These are phyloP conservation scores for Gastrophysa polygoni DNA, from an alignment of 2,888 invertebrate genomes.

Conservation along the genomic window DNA sequence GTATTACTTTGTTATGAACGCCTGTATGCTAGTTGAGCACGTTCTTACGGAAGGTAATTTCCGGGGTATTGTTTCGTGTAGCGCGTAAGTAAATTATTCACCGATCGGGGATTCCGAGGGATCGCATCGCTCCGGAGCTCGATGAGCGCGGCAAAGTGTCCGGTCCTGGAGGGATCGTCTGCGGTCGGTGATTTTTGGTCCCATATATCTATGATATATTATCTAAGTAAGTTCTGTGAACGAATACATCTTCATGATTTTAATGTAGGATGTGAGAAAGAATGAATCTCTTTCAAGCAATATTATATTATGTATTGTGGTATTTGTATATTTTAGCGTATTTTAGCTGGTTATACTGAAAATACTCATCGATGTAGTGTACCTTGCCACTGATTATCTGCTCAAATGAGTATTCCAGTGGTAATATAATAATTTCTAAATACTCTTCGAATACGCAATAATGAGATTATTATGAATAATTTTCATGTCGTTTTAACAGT, in stretches of 20 bases:
- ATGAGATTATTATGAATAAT: too few species aligned
- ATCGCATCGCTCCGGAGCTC: slow-evolving; percentile 48
- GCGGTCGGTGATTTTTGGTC: slow-evolving; percentile 68
- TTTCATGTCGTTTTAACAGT: too few species aligned
- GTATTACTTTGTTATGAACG: slow-evolving; percentile 51
- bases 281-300: not conserved
- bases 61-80: slow-evolving; percentile 49
- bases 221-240: slow-evolving; percentile 93
- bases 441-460: too few species aligned
- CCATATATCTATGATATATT: slow-evolving; percentile 99
- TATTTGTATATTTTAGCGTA: not conserved
- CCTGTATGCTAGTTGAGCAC: slow-evolving; percentile 40
- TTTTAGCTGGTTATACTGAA: too few species aligned
- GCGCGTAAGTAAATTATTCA: slow-evolving; percentile 55
- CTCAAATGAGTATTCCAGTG: too few species aligned
- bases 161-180: slow-evolving; percentile 33
- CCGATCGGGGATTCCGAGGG: slow-evolving; percentile 43
- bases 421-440: too few species aligned
- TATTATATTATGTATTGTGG: not conserved
- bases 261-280: not conserved
- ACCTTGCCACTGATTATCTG: too few species aligned
- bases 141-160: slow-evolving; percentile 24
- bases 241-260: slow-evolving; percentile 67
- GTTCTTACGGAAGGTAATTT: slow-evolving; percentile 62
- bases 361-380: not conserved